phyloP scores from a whole-genome alignment of 1,140 invertebrate genomes.

The Spodoptera litura region DNA sequence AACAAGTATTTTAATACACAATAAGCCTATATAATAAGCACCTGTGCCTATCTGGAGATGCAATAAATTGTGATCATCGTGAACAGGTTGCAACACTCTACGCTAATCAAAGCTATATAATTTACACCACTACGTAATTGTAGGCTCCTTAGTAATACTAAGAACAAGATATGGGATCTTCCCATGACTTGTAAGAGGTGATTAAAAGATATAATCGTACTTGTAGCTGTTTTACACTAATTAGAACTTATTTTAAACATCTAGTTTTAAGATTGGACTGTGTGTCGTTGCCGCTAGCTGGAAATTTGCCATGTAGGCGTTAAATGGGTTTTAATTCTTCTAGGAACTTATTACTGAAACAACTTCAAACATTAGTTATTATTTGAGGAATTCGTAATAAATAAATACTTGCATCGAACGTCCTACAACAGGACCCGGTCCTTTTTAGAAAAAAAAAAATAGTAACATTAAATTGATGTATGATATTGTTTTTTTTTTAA shows the following conservation, averaged over 20 bases:
- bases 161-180: conserved; percentile 29
- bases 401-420: too few species aligned
- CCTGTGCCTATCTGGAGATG: neutral
- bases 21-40: too few species aligned
- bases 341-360: neutral
- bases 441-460: too few species aligned
- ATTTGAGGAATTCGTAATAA: too few species aligned
- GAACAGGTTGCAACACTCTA: conserved; percentile 10
- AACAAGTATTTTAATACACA: too few species aligned
- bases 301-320: neutral
- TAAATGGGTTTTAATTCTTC: neutral
- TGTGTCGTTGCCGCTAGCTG: neutral
- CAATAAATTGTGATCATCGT: conserved; percentile 1
- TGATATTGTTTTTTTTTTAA: too few species aligned
- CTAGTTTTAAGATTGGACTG: neutral
- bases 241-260: conserved; percentile 14
- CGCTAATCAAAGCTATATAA: conserved; percentile 26
- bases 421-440: too few species aligned
- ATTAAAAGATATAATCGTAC: conserved; percentile 13
- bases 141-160: conserved; percentile 6
- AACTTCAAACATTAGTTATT: too few species aligned
- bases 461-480: too few species aligned
- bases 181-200: conserved; percentile 20
- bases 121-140: conserved; percentile 32
- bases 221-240: neutral